These are phyloP conservation scores for Ailurus styani DNA, from an alignment of 2,113 vertebrate species.

Conservation along the genomic window DNA sequence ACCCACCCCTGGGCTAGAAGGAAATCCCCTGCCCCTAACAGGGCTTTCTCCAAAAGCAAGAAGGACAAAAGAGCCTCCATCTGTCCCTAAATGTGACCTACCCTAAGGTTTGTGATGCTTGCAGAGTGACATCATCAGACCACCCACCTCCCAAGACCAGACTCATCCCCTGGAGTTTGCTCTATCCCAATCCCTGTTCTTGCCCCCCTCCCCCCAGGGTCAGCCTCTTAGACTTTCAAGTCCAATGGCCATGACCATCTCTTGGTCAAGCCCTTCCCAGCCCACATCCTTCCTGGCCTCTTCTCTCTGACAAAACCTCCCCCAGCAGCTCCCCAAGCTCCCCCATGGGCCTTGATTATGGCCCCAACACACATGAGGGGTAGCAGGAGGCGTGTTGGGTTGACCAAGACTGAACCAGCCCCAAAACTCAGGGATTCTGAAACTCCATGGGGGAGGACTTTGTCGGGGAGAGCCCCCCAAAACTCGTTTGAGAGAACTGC, in stretches of 20 bases:
- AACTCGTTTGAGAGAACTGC: neutral
- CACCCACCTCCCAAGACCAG: neutral
- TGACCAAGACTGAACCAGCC: neutral
- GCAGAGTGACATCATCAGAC: neutral
- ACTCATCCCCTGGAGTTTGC: neutral
- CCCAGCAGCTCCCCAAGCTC: neutral
- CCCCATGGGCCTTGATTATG: neutral
- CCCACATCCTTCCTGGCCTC: neutral
- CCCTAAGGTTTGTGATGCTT: neutral
- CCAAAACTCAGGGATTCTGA: neutral
- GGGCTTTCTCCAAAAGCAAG: neutral
- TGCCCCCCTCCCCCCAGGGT: neutral
- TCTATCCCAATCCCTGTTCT: too few species aligned
- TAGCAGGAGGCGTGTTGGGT: accelerated
- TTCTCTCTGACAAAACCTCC: neutral
- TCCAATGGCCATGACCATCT: neutral
- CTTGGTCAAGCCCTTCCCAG: neutral
- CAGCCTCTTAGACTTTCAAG: neutral
- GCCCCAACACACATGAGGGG: neutral
- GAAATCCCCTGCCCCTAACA: neutral
- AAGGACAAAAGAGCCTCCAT: neutral
- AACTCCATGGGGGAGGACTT: neutral
- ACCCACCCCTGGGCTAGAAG: neutral
- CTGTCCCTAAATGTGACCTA: neutral
- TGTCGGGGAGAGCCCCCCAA: neutral